Percentiles rank a stretch among this genome's conserved stretches.
These are phyloP conservation scores for Lutraria rhynchaena DNA, from an alignment of 1,140 invertebrate genomes.

Conservation along the genomic window DNA sequence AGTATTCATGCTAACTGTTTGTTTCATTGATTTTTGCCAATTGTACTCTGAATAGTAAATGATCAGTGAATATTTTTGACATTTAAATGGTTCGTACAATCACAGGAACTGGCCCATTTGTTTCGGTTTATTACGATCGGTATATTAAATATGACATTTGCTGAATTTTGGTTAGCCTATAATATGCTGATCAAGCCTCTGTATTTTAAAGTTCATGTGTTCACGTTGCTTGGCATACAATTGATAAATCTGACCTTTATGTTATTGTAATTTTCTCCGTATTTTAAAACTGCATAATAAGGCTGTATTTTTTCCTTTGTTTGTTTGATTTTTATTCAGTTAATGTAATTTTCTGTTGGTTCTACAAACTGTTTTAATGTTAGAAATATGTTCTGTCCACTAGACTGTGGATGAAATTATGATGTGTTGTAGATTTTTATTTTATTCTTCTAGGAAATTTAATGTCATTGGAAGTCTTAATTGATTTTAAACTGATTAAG, in stretches of 20 bases:
- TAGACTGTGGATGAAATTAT: no score
- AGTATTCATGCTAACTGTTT: no score
- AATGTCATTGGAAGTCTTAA: no score
- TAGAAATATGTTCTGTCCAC: no score
- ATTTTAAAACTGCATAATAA: background rate
- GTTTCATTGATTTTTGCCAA: conserved; percentile 49
- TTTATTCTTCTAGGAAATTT: no score
- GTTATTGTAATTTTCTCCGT: background rate
- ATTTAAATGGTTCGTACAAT: conserved; percentile 8
- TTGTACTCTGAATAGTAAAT: conserved; percentile 28
- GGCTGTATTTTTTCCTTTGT: background rate
- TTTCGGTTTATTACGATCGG: conserved; percentile 49
- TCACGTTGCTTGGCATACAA: conserved; percentile 11
- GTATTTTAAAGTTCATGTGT: conserved; percentile 44
- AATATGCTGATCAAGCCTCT: conserved; percentile 40
- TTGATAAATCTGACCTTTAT: conserved; percentile 35
- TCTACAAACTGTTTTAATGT: no score
- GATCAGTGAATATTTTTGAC: conserved; percentile 46
- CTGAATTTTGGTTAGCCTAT: conserved; percentile 35
- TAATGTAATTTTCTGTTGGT: no score
- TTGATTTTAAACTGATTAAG: no score
- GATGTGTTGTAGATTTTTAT: no score
- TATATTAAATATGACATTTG: conserved; percentile 61
- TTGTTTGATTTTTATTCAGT: background rate
- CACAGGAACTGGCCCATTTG: conserved; percentile 49